A percentile compares a stretch with the other conserved stretches of the same genome.
Conservation (phyloP, 2,113 vertebrate genomes). For the Calyptomena viridis region DNA sequence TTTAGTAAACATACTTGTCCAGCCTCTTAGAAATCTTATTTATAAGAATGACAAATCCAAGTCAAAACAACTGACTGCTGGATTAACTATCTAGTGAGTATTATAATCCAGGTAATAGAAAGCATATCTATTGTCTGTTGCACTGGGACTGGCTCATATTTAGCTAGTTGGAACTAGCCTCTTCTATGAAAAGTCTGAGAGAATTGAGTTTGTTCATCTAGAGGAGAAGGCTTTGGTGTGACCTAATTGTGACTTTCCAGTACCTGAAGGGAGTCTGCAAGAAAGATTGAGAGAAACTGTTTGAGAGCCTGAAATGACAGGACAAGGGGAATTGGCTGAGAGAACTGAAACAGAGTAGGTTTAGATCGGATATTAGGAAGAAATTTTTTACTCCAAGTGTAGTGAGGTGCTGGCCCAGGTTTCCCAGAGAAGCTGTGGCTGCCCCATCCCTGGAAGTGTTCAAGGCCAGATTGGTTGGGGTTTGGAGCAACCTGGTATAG, state of each 20-base stretch:
- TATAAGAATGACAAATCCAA: not conserved
- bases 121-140: fast-evolving
- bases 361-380: not conserved
- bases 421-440: not conserved
- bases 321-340: not conserved
- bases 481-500: not conserved
- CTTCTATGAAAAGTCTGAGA: not conserved
- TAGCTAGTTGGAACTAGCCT: not conserved
- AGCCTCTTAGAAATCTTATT: not conserved
- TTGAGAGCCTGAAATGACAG: not conserved
- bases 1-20: not conserved
- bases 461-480: not conserved
- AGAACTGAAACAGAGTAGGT: not conserved
- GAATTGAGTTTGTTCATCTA: not conserved
- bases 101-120: not conserved
- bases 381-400: not conserved
- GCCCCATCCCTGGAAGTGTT: too few species aligned
- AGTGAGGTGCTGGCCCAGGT: not conserved
- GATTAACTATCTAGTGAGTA: not conserved
- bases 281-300: not conserved
- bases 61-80: not conserved
- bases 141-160: not conserved
- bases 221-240: not conserved
- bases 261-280: not conserved
- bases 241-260: not conserved